Evolutionary conservation across 2,113 vertebrate genomes (phyloP), one percentile per base, ranked within the genome.

Genomic region (Planiliza haematocheilus): DNA sequence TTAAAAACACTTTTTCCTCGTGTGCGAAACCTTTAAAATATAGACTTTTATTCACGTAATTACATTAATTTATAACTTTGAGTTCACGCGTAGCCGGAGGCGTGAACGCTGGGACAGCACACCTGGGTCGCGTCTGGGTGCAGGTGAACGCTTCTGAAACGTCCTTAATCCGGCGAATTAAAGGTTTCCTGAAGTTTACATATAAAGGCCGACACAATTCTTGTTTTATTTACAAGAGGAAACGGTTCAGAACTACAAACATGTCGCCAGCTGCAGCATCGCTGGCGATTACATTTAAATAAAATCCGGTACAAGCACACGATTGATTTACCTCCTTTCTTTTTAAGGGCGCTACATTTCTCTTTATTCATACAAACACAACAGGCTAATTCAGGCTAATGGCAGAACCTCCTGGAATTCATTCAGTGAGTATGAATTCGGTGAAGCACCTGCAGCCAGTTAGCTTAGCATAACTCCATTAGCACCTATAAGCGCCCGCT

Each of bases 11-110:
- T 8, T 30, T 3, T 7, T 43, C 39, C 10, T 59, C 6, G 21
- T 16, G 2, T 45, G 1, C 18, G 30, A 62, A 7, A 53, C 8
- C 14, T 3, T 30, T 51, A 57, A 67, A 65, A 66, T 65, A 43
- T 57, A 16, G 7, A 17, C 2, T 48, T 77, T 70, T 65, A 71
- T 79, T 84, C 4, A 55, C 64, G 24, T 52, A 39, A 37, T 68
- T 20, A 64, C 59, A 70, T 77, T 53, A 63, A 63, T 79, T 65
- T 42, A 34, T 8, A 20, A 34, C 30, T 7, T n/a, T 83, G 39
- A 20, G 34, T 24, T 65, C 45, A 60, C 18, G 16, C 61, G 16
- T 36, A n/a, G n/a, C n/a, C n/a, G n/a, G n/a, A n/a, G n/a, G n/a
- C n/a, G n/a, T n/a, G n/a, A n/a, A 55, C 36, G 21, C 21, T 5